Conservation (phyloP, 2,888 invertebrate species). For the Cancer borealis region DNA sequence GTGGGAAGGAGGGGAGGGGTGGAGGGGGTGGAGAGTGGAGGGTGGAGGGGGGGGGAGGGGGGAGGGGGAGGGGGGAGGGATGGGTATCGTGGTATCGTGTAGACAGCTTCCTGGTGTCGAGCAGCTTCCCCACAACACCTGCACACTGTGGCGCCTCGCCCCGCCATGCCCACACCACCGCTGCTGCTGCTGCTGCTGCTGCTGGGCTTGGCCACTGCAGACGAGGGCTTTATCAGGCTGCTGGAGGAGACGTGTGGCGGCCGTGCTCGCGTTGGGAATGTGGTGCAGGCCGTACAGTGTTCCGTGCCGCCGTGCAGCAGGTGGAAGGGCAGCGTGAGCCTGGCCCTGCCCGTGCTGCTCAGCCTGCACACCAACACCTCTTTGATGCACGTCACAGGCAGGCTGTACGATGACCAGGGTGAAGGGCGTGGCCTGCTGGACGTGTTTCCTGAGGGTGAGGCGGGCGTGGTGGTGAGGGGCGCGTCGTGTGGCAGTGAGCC, state of each 20-base stretch:
- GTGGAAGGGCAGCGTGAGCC: background rate
- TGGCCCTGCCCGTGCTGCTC: slow-evolving; percentile 4
- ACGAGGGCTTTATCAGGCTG: background rate
- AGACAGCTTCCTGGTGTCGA: too few species aligned
- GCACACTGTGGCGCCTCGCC: too few species aligned
- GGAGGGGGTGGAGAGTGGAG: background rate
- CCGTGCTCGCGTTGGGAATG: background rate
- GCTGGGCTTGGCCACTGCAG: background rate
- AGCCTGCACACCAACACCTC: background rate
- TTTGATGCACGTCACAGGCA: background rate
- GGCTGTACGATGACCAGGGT: too few species aligned
- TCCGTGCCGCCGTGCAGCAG: background rate
- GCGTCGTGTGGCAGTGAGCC: too few species aligned
- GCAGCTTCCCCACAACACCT: too few species aligned
- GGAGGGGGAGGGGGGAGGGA: background rate
- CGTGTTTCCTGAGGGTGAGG: too few species aligned
- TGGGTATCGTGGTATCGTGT: background rate
- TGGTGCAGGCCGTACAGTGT: background rate
- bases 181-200: background rate
- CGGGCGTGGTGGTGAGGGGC: too few species aligned
- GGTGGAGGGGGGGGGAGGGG: too few species aligned
- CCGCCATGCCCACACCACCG: background rate
- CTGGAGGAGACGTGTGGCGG: background rate
- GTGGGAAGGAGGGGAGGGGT: too few species aligned
- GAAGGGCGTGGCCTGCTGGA: too few species aligned